Evolutionary conservation across 2,113 vertebrate genomes (phyloP), one percentile per base, ranked within the genome.

Genomic region (Gopherus flavomarginatus): DNA sequence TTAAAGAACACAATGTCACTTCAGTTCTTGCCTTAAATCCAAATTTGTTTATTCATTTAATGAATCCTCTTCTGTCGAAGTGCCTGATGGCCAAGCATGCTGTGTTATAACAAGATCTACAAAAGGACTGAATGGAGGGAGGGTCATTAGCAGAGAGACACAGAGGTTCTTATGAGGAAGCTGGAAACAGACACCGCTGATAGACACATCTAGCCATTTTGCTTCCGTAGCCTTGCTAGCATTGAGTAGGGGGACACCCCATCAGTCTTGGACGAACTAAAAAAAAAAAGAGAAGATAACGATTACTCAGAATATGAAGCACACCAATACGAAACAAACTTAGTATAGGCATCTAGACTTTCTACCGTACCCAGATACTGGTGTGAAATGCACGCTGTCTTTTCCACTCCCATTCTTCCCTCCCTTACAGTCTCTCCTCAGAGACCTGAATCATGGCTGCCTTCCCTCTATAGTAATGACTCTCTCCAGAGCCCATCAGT

Each of bases 171-270:
- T 47, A 44, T 21, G 50, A 0, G 4, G 4, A 26, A 31, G 42
- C 81, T 11, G n/a, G 59, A 79, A 89, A 42, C 6, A 5, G 42
- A 11, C 5, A 2, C 5, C 69, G 1, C 5, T 2, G 0, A 0
- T 38, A n/a, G n/a, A 22, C 49, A 49, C 16, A 72, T 57, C 24
- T 27, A 87, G 77, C 27, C 89, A 29, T 86, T 79, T 93, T 94
- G 97, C 35, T 97, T 97, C 89, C 93, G 95, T 2, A 98, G 81
- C 59, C 92, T 97, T 38, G 87, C 78, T 50, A 98, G 80, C 97
- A 98, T 89, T 81, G 91, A 1, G 83, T 98, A 98, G 3, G 98
- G 97, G 4, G 97, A 85, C 2, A 6, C 1, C 29, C 6, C 85
- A 11, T 91, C 95, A 4, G 62, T 50, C 94, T 72, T 89, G 2